Conservation (phyloP, 2,797 vertebrate genomes). For the Naso thynnoides region DNA sequence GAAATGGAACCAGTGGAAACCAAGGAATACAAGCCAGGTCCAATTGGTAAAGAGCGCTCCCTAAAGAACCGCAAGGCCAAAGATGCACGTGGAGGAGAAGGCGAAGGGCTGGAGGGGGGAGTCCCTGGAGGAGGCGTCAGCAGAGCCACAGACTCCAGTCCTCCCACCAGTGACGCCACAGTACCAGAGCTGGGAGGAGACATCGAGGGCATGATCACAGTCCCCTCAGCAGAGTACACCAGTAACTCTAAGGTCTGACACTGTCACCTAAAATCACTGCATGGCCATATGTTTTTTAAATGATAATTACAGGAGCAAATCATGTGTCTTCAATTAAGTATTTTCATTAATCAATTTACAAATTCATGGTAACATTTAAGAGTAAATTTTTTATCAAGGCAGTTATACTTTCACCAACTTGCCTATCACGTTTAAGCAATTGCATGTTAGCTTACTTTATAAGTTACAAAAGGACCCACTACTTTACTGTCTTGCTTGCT, state of each 20-base stretch:
- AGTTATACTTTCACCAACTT: not conserved
- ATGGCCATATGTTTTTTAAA: too few relatives aligned
- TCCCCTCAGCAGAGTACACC: conserved; percentile 93
- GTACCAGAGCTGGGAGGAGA: conserved; percentile 91
- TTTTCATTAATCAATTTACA: not conserved
- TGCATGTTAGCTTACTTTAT: too few relatives aligned
- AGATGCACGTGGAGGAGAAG: conserved; percentile 91
- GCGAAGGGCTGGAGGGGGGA: conserved; percentile 90
- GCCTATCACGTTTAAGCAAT: too few relatives aligned
- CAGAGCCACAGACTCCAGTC: conserved; percentile 89
- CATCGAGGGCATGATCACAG: conserved; percentile 96
- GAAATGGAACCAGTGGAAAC: conserved; percentile 93
- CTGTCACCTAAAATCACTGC: not conserved
- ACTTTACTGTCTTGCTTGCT: too few relatives aligned
- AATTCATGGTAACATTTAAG: not conserved
- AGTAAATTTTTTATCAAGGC: not conserved
- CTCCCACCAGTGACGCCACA: conserved; percentile 88
- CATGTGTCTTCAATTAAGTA: not conserved
- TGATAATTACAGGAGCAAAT: not conserved
- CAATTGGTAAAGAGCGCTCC: conserved; percentile 97
- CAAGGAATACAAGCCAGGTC: conserved; percentile 98
- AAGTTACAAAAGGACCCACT: too few relatives aligned
- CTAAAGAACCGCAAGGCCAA: conserved; percentile 98
- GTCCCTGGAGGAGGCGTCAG: conserved; percentile 78
- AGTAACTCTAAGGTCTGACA: conserved; percentile 89